Conservation (phyloP, 2,888 invertebrate genomes). For the Arge pagana region DNA sequence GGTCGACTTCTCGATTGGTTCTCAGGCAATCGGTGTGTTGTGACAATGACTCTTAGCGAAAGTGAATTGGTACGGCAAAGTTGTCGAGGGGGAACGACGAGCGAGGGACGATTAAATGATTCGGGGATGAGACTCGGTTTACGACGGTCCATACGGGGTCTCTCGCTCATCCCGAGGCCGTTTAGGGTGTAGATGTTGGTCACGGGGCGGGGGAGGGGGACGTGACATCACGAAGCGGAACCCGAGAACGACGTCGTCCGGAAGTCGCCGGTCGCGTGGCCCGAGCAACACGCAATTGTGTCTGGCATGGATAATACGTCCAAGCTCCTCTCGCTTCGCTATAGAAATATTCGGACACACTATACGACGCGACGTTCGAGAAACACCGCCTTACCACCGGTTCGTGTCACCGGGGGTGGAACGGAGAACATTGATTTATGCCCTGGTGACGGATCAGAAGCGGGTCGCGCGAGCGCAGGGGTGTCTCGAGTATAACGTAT, state of each 20-base stretch:
- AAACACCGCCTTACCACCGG: conserved; percentile 4
- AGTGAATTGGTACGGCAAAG: conserved; percentile 34
- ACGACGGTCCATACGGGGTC: conserved; percentile 1
- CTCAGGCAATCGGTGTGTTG: conserved; percentile 32
- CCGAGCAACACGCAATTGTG: conserved; percentile 58
- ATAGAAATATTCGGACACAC: conserved; percentile 6
- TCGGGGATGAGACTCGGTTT: conserved; percentile 15
- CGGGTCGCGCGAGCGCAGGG: background rate
- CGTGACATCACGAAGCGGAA: conserved; percentile 54
- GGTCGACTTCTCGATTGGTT: conserved; percentile 17
- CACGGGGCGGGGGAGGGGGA: conserved; percentile 41
- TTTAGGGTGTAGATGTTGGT: conserved; percentile 17
- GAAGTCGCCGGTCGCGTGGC: conserved; percentile 58
- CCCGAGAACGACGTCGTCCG: conserved; percentile 56
- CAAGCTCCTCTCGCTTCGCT: background rate
- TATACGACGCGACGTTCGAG: background rate
- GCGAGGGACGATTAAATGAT: conserved; percentile 22
- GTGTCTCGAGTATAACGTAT: background rate
- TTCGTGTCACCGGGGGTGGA: conserved; percentile 9
- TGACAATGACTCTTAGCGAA: conserved; percentile 36
- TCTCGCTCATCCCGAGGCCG: conserved; percentile 13
- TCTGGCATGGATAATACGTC: conserved; percentile 42
- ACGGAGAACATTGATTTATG: conserved; percentile 49
- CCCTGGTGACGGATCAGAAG: conserved; percentile 45
- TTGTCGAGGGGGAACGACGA: conserved; percentile 2